Evolutionary conservation across 2,113 vertebrate species (phyloP).

Genomic region (Excalfactoria chinensis): DNA sequence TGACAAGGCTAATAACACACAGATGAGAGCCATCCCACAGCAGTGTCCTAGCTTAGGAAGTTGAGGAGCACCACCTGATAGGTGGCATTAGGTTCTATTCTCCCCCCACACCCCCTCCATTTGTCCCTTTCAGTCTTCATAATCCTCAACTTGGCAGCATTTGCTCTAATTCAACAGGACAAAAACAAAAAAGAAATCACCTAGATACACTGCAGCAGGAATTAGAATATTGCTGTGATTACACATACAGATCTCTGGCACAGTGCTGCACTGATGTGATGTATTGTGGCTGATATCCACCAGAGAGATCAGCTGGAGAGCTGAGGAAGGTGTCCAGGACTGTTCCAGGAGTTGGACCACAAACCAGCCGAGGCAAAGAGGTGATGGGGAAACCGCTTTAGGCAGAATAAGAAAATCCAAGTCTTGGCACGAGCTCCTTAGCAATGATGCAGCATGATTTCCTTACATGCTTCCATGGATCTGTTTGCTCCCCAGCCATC

Average conservation of each 20-base stretch:
- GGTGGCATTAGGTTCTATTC: not conserved
- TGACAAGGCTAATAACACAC: not conserved
- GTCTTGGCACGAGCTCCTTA: not conserved
- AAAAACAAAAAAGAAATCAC: not conserved
- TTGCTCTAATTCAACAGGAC: not conserved
- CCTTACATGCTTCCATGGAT: not conserved
- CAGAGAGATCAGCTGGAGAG: not conserved
- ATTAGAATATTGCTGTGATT: not conserved
- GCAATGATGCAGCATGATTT: not conserved
- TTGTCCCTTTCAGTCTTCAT: not conserved
- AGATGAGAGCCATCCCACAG: not conserved
- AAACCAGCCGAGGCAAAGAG: not conserved
- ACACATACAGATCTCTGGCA: not conserved
- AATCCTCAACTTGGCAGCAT: not conserved
- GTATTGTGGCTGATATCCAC: not conserved
- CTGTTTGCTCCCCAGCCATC: not conserved
- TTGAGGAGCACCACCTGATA: not conserved
- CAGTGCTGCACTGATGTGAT: not conserved
- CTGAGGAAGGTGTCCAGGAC: not conserved
- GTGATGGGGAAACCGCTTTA: not conserved
- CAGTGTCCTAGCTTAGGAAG: not conserved
- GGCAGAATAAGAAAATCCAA: not conserved
- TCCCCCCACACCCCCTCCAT: too few relatives aligned
- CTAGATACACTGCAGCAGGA: not conserved
- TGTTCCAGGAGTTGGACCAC: not conserved